Percentiles rank a stretch among this genome's conserved stretches.
These are phyloP conservation scores for Mirounga angustirostris DNA, from an alignment of 2,113 vertebrate species.

Conservation along the genomic window DNA sequence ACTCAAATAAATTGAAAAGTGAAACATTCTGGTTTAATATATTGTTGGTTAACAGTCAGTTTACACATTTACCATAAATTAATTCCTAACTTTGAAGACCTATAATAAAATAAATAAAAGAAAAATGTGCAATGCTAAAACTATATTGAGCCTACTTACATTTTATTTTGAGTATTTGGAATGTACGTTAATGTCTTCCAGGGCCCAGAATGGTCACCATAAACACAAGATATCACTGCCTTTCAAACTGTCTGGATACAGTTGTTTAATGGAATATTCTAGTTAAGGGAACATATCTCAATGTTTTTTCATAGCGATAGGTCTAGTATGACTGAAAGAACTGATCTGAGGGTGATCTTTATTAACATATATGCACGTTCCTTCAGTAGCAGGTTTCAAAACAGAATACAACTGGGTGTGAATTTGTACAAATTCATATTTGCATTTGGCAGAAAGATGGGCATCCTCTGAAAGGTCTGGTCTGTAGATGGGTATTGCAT, in stretches of 20 bases:
- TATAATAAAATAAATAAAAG: background rate
- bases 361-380: background rate
- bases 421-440: slow-evolving; percentile 24
- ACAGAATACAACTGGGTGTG: background rate
- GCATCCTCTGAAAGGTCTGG: background rate
- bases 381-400: slow-evolving; percentile 14
- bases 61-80: background rate
- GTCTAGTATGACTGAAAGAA: background rate
- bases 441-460: slow-evolving; percentile 1
- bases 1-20: background rate
- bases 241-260: background rate
- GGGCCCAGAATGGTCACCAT: background rate
- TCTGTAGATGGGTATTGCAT: background rate
- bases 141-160: background rate
- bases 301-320: background rate
- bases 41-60: background rate
- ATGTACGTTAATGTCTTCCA: background rate
- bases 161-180: slow-evolving; percentile 21
- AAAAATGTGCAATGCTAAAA: background rate
- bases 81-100: background rate
- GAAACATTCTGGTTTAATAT: background rate
- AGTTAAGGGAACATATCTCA: background rate
- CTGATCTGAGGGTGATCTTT: background rate
- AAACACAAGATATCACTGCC: background rate
- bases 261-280: background rate